Base-by-base conservation (phyloP, 2,797 vertebrate genomes). In the Labroides dimidiatus region DNA sequence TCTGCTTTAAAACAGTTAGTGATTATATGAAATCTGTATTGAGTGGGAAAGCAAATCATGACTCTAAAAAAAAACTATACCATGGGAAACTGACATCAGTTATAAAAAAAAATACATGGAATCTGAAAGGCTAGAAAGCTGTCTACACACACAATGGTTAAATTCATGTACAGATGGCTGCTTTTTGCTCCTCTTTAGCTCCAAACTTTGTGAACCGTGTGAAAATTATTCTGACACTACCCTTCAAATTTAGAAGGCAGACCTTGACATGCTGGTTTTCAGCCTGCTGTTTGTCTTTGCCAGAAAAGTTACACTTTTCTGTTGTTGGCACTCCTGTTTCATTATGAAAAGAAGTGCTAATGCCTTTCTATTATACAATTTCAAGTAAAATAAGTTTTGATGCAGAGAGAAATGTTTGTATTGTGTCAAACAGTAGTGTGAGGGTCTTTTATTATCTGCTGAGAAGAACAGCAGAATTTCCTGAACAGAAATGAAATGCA, bases 71-170 rank as follows among this genome's bases (percentile, higher is more conserved):
- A 39, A 12, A 39, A 1, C 37, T 14, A 14, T 13, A 39, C 37
- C 6, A 12, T 14, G 0, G 0, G 2, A 39, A 39, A 39, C 37
- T 39, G 37, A 39, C 11, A 14, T 39, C 13, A 1, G 37, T 14
- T 39, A 14, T 39, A 6, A 42, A 17, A 17, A 15, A 42, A 15
- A 12, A 15, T 13, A 14, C 17, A 6, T 42, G 14, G 6, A 42
- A 42, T 16, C 2, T 16, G 9, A 42, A 42, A 16, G 41, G 14
- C 41, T 33, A 33, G 30, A 33, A 33, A 42, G 21, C 16, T 43
- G 10, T 52, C 43, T 72, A 64, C 79, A 78, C 68, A 24, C 20
- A 63, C n/a, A 64, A 49, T 66, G 30, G 62, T 64, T 52, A 69
- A 45, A 73, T 69, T 75, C 47, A 61, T 47, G 45, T 11, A 45